Percentiles rank a stretch among this genome's conserved stretches.
phyloP scores from a whole-genome alignment of 2,888 invertebrate genomes.

The Embidobia sp. region DNA sequence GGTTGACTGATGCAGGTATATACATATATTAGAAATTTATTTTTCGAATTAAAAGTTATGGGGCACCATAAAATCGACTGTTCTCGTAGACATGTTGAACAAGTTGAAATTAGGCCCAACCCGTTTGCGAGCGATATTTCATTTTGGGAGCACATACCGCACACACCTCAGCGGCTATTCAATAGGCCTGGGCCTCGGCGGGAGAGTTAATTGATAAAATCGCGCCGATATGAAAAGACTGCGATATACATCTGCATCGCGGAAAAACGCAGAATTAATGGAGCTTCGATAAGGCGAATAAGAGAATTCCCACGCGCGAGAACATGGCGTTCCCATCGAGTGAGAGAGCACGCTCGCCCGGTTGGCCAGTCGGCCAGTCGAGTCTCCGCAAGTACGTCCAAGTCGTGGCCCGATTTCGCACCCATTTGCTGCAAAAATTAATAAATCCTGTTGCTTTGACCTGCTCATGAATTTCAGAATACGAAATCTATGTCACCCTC shows the following conservation, averaged over 20 bases:
- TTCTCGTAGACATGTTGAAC: no score
- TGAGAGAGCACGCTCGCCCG: constrained; percentile 42
- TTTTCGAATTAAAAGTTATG: no score
- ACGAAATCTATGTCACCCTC: no score
- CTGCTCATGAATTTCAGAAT: no score
- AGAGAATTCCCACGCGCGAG: constrained; percentile 64
- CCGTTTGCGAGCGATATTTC: constrained; percentile 4
- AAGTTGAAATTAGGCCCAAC: no score
- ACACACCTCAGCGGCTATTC: constrained; percentile 28
- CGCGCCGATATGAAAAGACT: constrained; percentile 59
- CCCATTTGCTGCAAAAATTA: constrained; percentile 35
- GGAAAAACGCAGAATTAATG: constrained; percentile 65
- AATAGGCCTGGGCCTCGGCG: not conserved
- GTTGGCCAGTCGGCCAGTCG: constrained; percentile 34
- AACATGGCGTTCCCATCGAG: constrained; percentile 61
- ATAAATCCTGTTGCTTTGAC: constrained; percentile 39
- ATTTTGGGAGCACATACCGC: constrained; percentile 23
- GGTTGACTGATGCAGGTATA: no score
- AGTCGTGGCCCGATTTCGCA: constrained; percentile 61
- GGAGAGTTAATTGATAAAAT: constrained; percentile 62
- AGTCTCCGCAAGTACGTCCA: constrained; percentile 33
- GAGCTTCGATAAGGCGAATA: constrained; percentile 62
- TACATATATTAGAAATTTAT: no score
- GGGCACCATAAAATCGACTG: no score
- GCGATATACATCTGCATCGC: constrained; percentile 60